Evolutionary conservation across 2,797 vertebrate genomes (phyloP).

Genomic region (Rhinogobio ventralis): DNA sequence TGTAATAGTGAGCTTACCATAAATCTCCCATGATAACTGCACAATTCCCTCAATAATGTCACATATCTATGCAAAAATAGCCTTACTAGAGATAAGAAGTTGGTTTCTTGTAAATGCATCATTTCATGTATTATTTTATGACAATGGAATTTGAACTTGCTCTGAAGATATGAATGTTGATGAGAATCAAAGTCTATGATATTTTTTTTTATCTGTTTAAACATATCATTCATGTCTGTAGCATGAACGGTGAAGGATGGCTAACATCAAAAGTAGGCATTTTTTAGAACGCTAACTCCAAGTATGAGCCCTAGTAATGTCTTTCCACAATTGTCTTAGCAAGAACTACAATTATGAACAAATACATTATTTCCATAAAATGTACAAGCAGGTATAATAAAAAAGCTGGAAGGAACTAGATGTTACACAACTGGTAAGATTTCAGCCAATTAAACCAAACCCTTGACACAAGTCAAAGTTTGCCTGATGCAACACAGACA

Average conservation of each 20-base stretch:
- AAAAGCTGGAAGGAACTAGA: conserved; percentile 24
- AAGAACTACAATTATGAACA: neutral
- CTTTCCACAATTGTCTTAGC: neutral
- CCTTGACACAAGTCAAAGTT: conserved; percentile 38
- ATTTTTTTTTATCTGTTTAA: neutral
- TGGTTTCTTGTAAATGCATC: conserved; percentile 12
- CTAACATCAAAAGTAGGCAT: neutral
- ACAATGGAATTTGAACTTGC: conserved; percentile 9
- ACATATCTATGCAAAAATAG: conserved; percentile 1
- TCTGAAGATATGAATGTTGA: conserved; percentile 26
- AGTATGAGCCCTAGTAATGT: neutral
- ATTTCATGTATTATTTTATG: conserved; percentile 35
- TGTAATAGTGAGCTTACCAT: neutral
- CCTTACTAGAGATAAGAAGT: conserved; percentile 15
- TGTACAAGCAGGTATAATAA: neutral
- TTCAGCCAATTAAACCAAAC: conserved; percentile 44
- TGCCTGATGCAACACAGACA: conserved; percentile 45
- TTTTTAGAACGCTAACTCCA: neutral
- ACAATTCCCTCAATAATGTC: neutral
- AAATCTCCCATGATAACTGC: neutral
- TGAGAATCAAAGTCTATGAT: conserved; percentile 22
- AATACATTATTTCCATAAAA: neutral
- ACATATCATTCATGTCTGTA: neutral
- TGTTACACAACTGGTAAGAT: conserved; percentile 29
- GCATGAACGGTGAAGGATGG: neutral